These are phyloP conservation scores for Paramuricea clavata DNA, from an alignment of 92 coral and sea anemone genomes.

Conservation along the genomic window DNA sequence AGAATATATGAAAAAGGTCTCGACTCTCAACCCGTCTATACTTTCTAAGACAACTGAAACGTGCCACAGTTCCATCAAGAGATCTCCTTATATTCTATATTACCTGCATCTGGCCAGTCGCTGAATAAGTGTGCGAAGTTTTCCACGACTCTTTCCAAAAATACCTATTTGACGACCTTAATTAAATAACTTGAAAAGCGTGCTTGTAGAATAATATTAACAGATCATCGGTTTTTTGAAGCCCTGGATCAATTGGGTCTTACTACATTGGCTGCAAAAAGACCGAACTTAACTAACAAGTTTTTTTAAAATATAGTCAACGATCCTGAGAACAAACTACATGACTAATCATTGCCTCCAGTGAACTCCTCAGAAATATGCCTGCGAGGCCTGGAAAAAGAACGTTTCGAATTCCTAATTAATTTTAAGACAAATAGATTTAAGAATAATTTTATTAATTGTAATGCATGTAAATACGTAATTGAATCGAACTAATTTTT, in stretches of 20 bases:
- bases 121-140: neutral
- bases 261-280: neutral
- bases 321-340: neutral
- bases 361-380: neutral
- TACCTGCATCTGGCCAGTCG: neutral
- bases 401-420: neutral
- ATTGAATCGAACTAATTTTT: no score
- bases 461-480: neutral
- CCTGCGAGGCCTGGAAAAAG: conserved; percentile 13
- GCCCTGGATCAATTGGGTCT: neutral
- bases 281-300: neutral
- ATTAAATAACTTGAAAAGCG: neutral
- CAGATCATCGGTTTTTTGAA: neutral
- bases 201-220: neutral
- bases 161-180: neutral
- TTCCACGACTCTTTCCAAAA: neutral
- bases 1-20: neutral
- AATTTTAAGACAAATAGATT: neutral
- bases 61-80: neutral
- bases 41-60: neutral
- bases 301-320: neutral
- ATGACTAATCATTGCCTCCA: neutral
- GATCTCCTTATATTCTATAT: neutral
- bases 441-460: conserved; percentile 5
- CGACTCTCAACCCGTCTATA: neutral